Evolutionary conservation across 2,113 vertebrate genomes (phyloP).

Genomic region (Caranx melampygus): DNA sequence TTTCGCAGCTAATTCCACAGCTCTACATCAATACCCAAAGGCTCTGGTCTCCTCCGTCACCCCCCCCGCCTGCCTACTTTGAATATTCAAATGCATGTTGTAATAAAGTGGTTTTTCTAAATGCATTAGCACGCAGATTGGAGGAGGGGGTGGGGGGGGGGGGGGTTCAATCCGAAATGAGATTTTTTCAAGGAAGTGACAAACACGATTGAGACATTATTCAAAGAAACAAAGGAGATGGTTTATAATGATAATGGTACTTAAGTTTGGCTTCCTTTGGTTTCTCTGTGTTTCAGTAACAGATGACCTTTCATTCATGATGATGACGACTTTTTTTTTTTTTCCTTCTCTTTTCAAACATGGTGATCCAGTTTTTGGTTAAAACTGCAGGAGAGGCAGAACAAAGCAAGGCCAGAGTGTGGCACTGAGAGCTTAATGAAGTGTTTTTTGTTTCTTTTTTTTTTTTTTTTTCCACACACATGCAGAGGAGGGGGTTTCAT

Average conservation of each 20-base stretch:
- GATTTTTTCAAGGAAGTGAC: slow-evolving; percentile 41
- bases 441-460: slow-evolving; percentile 18
- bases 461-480: too few relatives aligned
- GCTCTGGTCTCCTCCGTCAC: slow-evolving; percentile 60
- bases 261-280: slow-evolving; percentile 20
- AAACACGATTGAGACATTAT: slow-evolving; percentile 6
- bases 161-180: slow-evolving; percentile 37
- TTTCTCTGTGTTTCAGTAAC: neutral
- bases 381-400: slow-evolving; percentile 30
- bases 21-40: slow-evolving; percentile 75
- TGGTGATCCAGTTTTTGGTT: neutral
- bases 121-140: slow-evolving; percentile 56
- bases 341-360: neutral
- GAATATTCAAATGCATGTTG: slow-evolving; percentile 76
- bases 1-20: slow-evolving; percentile 76
- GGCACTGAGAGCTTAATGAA: slow-evolving; percentile 46
- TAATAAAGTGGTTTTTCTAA: slow-evolving; percentile 73
- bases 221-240: slow-evolving; percentile 16
- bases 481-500: neutral
- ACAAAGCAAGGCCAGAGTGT: slow-evolving; percentile 32
- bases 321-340: neutral
- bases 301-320: slow-evolving; percentile 1
- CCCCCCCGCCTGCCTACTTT: slow-evolving; percentile 57
- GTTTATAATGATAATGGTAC: neutral
- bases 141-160: neutral